phyloP scores from a whole-genome alignment of 2,797 vertebrate species.

The Enteromius treurensis region DNA sequence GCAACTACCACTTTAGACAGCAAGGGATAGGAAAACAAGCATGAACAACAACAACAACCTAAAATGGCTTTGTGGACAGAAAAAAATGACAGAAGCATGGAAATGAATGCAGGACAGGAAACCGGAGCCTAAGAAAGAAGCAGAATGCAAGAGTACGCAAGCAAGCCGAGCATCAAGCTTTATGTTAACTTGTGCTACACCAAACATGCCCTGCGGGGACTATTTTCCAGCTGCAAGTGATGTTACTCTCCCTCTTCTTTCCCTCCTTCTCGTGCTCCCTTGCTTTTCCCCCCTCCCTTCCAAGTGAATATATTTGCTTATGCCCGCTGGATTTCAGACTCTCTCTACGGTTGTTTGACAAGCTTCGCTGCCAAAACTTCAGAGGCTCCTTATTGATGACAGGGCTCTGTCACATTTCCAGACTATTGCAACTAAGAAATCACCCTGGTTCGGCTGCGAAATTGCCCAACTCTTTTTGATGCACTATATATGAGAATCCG shows the following conservation, averaged over 20 bases:
- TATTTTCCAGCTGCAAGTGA: slow-evolving; percentile 66
- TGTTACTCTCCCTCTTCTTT: slow-evolving; percentile 56
- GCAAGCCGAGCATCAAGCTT: slow-evolving; percentile 69
- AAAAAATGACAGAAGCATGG: slow-evolving; percentile 5
- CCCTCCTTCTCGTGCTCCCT: slow-evolving; percentile 43
- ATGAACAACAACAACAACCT: background rate
- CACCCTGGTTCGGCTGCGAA: background rate
- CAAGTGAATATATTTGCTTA: slow-evolving; percentile 76
- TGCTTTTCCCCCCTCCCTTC: slow-evolving; percentile 54
- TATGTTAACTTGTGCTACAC: slow-evolving; percentile 76
- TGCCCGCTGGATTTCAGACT: slow-evolving; percentile 68
- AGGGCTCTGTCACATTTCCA: background rate
- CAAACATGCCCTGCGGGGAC: slow-evolving; percentile 72
- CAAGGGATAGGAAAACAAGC: background rate
- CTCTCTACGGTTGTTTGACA: slow-evolving; percentile 66
- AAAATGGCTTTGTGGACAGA: slow-evolving; percentile 6
- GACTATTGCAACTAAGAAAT: background rate
- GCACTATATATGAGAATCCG: background rate
- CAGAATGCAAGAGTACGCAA: slow-evolving; percentile 28
- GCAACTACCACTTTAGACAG: slow-evolving; percentile 24
- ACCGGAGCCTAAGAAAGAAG: slow-evolving; percentile 27
- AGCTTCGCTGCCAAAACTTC: slow-evolving; percentile 63
- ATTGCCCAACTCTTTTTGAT: background rate
- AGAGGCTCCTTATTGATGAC: slow-evolving; percentile 26
- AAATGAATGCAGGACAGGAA: slow-evolving; percentile 19